Base-by-base conservation (phyloP, 2,797 vertebrate species). In the Phrynocephalus vlangalii region DNA sequence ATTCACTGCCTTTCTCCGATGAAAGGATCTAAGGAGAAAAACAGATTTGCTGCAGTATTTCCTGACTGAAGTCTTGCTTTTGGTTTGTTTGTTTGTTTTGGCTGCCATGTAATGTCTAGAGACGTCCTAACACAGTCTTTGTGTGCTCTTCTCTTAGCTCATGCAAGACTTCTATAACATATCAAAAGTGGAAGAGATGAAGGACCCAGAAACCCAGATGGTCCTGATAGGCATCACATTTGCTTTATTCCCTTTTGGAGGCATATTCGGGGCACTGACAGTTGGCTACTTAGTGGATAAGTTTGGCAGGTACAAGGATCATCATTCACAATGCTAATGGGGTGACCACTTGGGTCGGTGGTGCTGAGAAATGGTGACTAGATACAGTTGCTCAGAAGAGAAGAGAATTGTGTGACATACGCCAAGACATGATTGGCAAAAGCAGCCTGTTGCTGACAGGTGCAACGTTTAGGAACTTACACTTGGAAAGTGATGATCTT, bases 191-290 rank as follows among this genome's bases (percentile, higher is more conserved):
- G 30, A 66, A 3, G 1, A 1, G 1, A 15, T 44, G 33, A 26
- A 15, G 2, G 22, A 82, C 6, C 33, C 63, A 1, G 2, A 6
- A 33, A 15, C 22, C 15, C 10, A 28, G 24, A 6, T 67, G 22
- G 26, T 82, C 33, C 9, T 82, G 63, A 44, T 68, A 63, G 5
- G 22, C 15, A 2, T 66, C 79, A 44, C 79, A 63, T 28, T 82
- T 26, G 33, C 79, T 68, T 82, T 82, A 67, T 82, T 67, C 63
- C 79, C 79, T 16, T 20, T 82, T 24, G 79, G 79, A 67, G 79
- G 33, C 33, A 82, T 66, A 82, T 67, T 68, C 28, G 79, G 79
- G 11, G 22, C 79, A 44, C 22, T 82, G 67, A 18, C 5, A 6
- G 60, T 44, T 67, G 79, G 79, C 63, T 8, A 16, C 24, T 6